phyloP scores from a whole-genome alignment of 2,797 vertebrate genomes.

The Nannoperca obscura region DNA sequence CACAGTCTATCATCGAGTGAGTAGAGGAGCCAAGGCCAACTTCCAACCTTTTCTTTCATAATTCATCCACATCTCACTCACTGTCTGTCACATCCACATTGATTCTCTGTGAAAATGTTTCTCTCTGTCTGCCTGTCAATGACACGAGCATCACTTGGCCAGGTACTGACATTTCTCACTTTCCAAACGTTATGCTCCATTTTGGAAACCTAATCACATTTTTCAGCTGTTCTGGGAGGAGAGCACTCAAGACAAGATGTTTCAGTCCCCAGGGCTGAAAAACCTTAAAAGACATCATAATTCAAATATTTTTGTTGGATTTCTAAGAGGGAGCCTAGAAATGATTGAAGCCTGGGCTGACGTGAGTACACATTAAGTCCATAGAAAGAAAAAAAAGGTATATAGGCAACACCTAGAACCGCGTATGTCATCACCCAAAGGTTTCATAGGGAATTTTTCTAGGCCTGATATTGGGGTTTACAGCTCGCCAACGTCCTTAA shows the following conservation, averaged over 20 bases:
- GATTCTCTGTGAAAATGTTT: constrained; percentile 32
- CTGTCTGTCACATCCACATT: constrained; percentile 48
- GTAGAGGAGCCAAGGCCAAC: constrained; percentile 35
- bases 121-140: constrained; percentile 38
- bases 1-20: constrained; percentile 43
- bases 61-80: constrained; percentile 52
- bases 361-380: background rate
- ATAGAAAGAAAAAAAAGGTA: constrained; percentile 4
- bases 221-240: constrained; percentile 29
- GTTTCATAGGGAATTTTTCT: background rate
- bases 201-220: constrained; percentile 61
- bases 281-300: background rate
- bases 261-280: background rate
- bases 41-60: constrained; percentile 37
- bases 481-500: background rate
- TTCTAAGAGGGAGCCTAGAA: background rate
- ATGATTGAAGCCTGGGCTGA: background rate
- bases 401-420: background rate
- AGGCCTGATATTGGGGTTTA: background rate
- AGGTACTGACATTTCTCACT: constrained; percentile 62
- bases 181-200: constrained; percentile 51
- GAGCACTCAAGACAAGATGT: constrained; percentile 9
- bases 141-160: constrained; percentile 55
- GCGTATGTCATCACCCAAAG: constrained; percentile 1
- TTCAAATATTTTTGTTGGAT: background rate